Conservation (phyloP, 1,140 invertebrate genomes). For the Latrodectus geometricus region DNA sequence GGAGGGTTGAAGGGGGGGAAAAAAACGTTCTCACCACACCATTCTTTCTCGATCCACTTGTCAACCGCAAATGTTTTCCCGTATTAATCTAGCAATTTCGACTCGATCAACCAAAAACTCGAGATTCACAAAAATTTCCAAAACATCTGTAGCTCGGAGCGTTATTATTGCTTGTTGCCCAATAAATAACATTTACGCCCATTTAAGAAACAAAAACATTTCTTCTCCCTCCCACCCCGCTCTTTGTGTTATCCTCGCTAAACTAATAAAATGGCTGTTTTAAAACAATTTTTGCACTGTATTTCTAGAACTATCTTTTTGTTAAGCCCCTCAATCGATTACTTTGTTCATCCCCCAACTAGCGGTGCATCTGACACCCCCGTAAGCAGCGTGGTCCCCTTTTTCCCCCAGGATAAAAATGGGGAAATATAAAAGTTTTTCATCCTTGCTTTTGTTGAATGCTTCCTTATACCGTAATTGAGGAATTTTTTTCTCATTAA, state of each 20-base stretch:
- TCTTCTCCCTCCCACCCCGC: not conserved
- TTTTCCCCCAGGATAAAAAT: conserved; percentile 53
- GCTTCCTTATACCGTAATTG: conserved; percentile 32
- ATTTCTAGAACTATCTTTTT: conserved; percentile 45
- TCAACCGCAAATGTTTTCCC: conserved; percentile 39
- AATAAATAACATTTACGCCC: conserved; percentile 54
- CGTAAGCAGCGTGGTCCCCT: not conserved
- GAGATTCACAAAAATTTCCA: conserved; percentile 60
- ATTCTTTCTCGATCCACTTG: conserved; percentile 45
- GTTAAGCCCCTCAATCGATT: conserved; percentile 46
- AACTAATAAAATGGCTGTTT: conserved; percentile 22
- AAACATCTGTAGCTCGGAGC: conserved; percentile 33
- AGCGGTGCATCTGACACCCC: conserved; percentile 45
- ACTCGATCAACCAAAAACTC: conserved; percentile 58
- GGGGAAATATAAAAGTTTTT: conserved; percentile 51
- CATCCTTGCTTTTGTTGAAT: conserved; percentile 4
- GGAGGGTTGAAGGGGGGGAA: conserved; percentile 3
- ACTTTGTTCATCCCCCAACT: conserved; percentile 16
- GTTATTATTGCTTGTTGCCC: conserved; percentile 21
- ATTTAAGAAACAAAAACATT: conserved; percentile 26
- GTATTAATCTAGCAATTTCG: conserved; percentile 54
- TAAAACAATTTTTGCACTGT: conserved; percentile 42
- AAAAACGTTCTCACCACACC: not conserved
- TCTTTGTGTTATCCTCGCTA: not conserved
- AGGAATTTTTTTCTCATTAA: conserved; percentile 52